phyloP scores from a whole-genome alignment of 2,888 invertebrate genomes.

The Xestia c-nigrum region DNA sequence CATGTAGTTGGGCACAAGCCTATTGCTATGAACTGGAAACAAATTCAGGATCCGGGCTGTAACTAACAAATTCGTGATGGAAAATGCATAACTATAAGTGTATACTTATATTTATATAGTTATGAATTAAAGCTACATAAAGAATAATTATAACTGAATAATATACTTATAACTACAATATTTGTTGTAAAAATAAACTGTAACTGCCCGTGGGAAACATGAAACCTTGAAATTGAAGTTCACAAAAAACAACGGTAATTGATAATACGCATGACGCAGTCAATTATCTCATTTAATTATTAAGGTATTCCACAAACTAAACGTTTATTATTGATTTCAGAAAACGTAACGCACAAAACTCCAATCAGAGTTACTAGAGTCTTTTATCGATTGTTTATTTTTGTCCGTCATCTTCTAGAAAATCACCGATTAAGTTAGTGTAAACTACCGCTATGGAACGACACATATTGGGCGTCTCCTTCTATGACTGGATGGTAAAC shows the following conservation, averaged over 20 bases:
- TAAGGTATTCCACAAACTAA: background rate
- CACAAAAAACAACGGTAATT: constrained; percentile 36
- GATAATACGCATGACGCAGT: constrained; percentile 12
- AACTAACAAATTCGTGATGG: background rate
- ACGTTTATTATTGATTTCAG: background rate
- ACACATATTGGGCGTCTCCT: too few species aligned
- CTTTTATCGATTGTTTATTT: background rate
- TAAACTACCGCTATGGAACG: too few species aligned
- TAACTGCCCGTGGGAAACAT: constrained; percentile 36
- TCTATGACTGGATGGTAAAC: too few species aligned
- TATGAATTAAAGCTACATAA: too few species aligned
- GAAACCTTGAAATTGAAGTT: constrained; percentile 31
- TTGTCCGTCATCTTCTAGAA: background rate
- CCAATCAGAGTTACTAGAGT: background rate
- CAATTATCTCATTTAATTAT: constrained; percentile 28
- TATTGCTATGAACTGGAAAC: background rate
- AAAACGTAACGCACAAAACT: background rate
- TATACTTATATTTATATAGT: too few species aligned
- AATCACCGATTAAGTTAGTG: background rate
- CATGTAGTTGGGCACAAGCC: background rate
- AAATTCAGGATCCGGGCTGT: background rate
- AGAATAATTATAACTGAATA: background rate
- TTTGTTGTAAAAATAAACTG: constrained; percentile 6
- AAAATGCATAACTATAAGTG: background rate
- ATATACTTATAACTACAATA: background rate